Conservation (phyloP, 2,113 vertebrate genomes). For the Notiomystis cincta region DNA sequence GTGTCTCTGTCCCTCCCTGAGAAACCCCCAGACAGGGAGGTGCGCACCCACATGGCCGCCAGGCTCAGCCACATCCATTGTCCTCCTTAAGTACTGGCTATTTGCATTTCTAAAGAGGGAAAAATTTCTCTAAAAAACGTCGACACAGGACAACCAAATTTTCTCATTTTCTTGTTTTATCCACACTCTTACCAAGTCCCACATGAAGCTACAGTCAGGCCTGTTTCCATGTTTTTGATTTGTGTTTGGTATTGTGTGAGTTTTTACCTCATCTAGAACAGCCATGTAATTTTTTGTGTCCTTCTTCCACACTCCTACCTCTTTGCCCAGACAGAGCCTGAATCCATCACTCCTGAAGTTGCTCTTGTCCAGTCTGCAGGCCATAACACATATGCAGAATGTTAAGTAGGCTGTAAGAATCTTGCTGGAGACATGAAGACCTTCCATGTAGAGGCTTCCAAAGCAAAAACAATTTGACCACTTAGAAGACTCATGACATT, state of each 20-base stretch:
- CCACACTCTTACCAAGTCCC: not conserved
- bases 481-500: not conserved
- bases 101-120: too few relatives aligned
- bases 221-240: not conserved
- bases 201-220: not conserved
- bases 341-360: not conserved
- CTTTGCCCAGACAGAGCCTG: not conserved
- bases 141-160: not conserved
- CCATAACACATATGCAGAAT: not conserved
- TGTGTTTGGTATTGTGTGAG: fast-evolving
- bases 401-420: not conserved
- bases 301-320: not conserved
- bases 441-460: not conserved
- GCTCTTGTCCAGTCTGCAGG: not conserved
- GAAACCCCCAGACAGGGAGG: too few relatives aligned
- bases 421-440: not conserved
- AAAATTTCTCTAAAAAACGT: too few relatives aligned
- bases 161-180: not conserved
- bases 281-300: not conserved
- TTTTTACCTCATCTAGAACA: not conserved
- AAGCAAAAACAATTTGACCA: not conserved
- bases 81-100: too few relatives aligned
- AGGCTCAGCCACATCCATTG: too few relatives aligned
- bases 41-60: too few relatives aligned
- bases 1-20: too few relatives aligned